A percentile compares a stretch with the other conserved stretches of the same genome.
These are phyloP conservation scores for Cartodere bifasciata DNA, from an alignment of 2,888 invertebrate genomes.

Conservation along the genomic window DNA sequence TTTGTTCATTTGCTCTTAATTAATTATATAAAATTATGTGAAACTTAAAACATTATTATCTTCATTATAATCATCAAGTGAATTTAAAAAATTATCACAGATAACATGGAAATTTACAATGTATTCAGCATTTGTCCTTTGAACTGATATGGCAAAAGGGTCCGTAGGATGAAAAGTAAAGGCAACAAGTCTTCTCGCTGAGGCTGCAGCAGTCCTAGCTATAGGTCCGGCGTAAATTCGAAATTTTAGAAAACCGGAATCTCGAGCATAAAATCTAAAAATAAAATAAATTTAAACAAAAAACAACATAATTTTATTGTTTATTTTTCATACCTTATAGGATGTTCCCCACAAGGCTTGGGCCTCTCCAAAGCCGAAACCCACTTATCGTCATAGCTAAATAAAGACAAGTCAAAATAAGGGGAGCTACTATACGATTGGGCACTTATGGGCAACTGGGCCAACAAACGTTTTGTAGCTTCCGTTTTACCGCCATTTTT, in stretches of 20 bases:
- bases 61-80: slow-evolving; percentile 13
- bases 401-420: slow-evolving; percentile 81
- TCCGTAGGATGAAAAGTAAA: slow-evolving; percentile 95
- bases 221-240: slow-evolving; percentile 57
- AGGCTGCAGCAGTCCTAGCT: slow-evolving; percentile 49
- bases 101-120: slow-evolving; percentile 90
- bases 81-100: slow-evolving; percentile 12
- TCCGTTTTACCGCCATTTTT: slow-evolving; percentile 82
- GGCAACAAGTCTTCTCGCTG: slow-evolving; percentile 72
- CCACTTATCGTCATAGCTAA: slow-evolving; percentile 93
- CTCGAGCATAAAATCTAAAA: slow-evolving; percentile 81
- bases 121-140: slow-evolving; percentile 84
- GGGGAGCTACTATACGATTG: slow-evolving; percentile 90
- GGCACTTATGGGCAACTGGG: slow-evolving; percentile 86
- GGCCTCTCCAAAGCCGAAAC: slow-evolving; percentile 92
- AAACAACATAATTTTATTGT: neutral
- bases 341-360: slow-evolving; percentile 83
- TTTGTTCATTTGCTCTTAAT: no score
- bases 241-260: slow-evolving; percentile 60
- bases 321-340: slow-evolving; percentile 61
- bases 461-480: slow-evolving; percentile 77
- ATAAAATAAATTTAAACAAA: slow-evolving; percentile 38
- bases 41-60: slow-evolving; percentile 18
- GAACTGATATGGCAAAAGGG: slow-evolving; percentile 91
- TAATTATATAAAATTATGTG: slow-evolving; percentile 8